Evolutionary conservation across 2,888 invertebrate species (phyloP).

Genomic region (Diadromus collaris): DNA sequence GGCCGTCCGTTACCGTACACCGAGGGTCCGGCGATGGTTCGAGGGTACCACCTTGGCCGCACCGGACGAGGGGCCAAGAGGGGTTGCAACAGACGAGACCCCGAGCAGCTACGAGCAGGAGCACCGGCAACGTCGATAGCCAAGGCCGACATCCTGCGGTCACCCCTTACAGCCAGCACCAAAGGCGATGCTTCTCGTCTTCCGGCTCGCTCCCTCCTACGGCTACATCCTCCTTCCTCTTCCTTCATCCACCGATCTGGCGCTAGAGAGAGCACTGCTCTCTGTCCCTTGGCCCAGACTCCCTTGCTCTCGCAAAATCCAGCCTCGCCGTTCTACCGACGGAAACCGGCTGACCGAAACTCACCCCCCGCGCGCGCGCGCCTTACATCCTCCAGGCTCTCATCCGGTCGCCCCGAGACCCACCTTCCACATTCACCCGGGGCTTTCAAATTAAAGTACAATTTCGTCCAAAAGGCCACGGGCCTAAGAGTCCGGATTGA

Average conservation of each 20-base stretch:
- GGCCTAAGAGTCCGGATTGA: conserved; percentile 58
- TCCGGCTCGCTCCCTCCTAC: conserved; percentile 35
- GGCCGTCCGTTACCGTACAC: conserved; percentile 70
- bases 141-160: conserved; percentile 77
- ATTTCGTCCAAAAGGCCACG: conserved; percentile 73
- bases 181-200: conserved; percentile 72
- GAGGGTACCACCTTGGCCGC: conserved; percentile 59
- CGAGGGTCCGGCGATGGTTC: conserved; percentile 34
- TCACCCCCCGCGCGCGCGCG: conserved; percentile 60
- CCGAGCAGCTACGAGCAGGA: conserved; percentile 16
- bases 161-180: conserved; percentile 75
- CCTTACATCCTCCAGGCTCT: conserved; percentile 65
- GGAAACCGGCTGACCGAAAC: conserved; percentile 70
- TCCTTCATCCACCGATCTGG: neutral
- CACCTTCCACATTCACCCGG: conserved; percentile 56
- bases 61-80: conserved; percentile 50
- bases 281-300: conserved; percentile 43
- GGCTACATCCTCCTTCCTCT: conserved; percentile 18
- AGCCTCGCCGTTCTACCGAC: conserved; percentile 51
- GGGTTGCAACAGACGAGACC: conserved; percentile 47
- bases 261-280: neutral
- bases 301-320: conserved; percentile 54
- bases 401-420: conserved; percentile 49
- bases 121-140: conserved; percentile 75
- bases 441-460: conserved; percentile 77